Evolutionary conservation across 2,888 invertebrate species (phyloP).

Genomic region (Tholera decimalis): DNA sequence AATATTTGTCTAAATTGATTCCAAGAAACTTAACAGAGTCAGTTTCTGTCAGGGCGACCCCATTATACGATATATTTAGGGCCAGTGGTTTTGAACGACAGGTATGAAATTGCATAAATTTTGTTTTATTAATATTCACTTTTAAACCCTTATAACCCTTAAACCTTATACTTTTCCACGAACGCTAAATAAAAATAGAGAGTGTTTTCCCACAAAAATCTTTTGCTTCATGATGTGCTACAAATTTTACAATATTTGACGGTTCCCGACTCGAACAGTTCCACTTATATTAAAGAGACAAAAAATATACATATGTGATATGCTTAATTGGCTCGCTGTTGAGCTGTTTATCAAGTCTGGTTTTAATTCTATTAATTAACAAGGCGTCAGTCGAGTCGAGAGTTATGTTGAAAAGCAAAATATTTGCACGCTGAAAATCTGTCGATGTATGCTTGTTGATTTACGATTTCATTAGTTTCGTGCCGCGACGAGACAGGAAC

Average conservation of each 20-base stretch:
- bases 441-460: constrained; percentile 86
- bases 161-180: too few relatives aligned
- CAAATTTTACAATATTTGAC: constrained; percentile 13
- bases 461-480: constrained; percentile 88
- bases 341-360: constrained; percentile 77
- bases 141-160: too few relatives aligned
- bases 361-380: constrained; percentile 85
- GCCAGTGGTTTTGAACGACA: too few relatives aligned
- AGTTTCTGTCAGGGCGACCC: too few relatives aligned
- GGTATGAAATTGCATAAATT: too few relatives aligned
- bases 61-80: too few relatives aligned
- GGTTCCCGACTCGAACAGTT: constrained; percentile 34
- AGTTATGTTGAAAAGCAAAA: constrained; percentile 81
- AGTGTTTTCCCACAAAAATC: background rate
- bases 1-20: too few relatives aligned
- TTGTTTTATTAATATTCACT: too few relatives aligned
- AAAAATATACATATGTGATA: constrained; percentile 58
- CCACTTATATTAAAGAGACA: constrained; percentile 58
- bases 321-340: constrained; percentile 73
- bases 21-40: too few relatives aligned
- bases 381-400: constrained; percentile 74
- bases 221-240: background rate
- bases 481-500: constrained; percentile 76
- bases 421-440: constrained; percentile 80
- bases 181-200: background rate